Evolutionary conservation across 2,797 vertebrate species (phyloP).

Genomic region (Setipinna tenuifilis): DNA sequence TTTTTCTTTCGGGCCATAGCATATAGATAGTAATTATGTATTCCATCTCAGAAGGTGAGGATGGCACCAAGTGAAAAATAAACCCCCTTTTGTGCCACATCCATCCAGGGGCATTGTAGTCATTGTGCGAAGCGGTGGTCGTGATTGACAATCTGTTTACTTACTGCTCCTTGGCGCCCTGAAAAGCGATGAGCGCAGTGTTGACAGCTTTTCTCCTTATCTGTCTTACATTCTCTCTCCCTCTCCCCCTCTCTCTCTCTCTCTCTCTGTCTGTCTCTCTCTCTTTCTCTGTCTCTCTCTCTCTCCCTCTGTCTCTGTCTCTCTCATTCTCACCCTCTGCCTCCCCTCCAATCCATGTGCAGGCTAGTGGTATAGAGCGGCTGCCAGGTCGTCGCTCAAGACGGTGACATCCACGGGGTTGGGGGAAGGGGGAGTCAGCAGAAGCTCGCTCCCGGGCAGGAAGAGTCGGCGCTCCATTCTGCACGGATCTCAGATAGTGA

Average conservation of each 20-base stretch:
- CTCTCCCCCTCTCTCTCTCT: neutral
- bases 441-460: neutral
- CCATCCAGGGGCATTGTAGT: slow-evolving; percentile 17
- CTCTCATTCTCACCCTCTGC: neutral
- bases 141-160: slow-evolving; percentile 47
- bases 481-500: neutral
- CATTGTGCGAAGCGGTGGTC: slow-evolving; percentile 26
- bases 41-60: neutral
- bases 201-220: slow-evolving; percentile 19
- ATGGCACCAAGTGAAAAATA: slow-evolving; percentile 5
- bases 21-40: neutral
- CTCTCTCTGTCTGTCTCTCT: neutral
- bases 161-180: slow-evolving; percentile 35
- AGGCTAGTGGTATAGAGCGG: neutral
- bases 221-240: neutral
- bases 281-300: neutral
- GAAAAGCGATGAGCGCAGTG: slow-evolving; percentile 31
- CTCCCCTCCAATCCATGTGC: neutral
- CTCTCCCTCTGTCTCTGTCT: neutral
- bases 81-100: neutral
- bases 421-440: neutral
- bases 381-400: slow-evolving; percentile 6
- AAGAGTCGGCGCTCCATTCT: neutral
- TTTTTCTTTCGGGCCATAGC: neutral
- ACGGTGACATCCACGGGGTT: neutral